Evolutionary conservation across 2,113 vertebrate species (phyloP), one percentile per base, ranked within the genome.

Genomic region (Chlamydotis undulata): DNA sequence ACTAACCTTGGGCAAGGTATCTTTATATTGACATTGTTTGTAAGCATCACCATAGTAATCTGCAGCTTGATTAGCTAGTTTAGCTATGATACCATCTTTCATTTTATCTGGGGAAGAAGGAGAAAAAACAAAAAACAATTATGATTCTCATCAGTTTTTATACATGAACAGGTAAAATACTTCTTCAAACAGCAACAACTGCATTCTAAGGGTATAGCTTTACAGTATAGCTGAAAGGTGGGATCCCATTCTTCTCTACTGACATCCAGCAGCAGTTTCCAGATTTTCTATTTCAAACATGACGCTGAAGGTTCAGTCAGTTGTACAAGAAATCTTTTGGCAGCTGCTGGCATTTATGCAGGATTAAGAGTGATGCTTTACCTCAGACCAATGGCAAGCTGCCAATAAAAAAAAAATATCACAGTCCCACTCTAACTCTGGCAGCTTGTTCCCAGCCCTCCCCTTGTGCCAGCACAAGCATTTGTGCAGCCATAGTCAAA

Each of bases 21-120:
- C 99, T 98, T 99, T 99, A 97, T 99, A 99, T 52, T 99, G 99
- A 84, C 99, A 99, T 85, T 99, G 99, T 94, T 99, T 99, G 97
- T 99, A 99, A 90, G 99, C 99, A 77, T 99, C 99, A 12, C 99
- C 98, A 49, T 99, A 99, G 96, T 99, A 99, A 97, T 99, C 99
- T 75, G 99, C 99, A 70, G 99, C 98, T 97, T 99, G 99, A 96
- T 99, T 99, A 93, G 99, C 99, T 96, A 99, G 96, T 95, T 99
- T 99, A 50, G 99, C 99, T 74, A 99, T 99, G 83, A 99, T 98
- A 33, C 98, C 99, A 61, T 99, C 99, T 97, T 99, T 99, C 99
- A 99, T 99, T 97, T 99, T 99, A 97, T 99, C 99, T 99, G 94
- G 10, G 87, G 47, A 53, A 96, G 71, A 47, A 31, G 14, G 25